Evolutionary conservation across 2,888 invertebrate species (phyloP), one percentile per base, ranked within the genome.

Genomic region (Ophonus ardosiacus): DNA sequence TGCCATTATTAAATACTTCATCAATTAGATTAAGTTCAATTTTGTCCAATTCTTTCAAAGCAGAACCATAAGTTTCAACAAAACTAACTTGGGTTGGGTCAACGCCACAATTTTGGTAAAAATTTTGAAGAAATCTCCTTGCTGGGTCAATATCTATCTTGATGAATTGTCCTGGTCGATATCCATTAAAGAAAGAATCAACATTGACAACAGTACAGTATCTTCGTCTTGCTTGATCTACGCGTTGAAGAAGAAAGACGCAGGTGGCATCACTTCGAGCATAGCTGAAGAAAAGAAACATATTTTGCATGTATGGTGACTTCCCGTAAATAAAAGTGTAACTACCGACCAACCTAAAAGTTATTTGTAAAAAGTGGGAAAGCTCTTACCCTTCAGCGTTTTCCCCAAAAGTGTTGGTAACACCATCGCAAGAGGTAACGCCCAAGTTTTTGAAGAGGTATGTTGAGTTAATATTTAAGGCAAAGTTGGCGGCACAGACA

Each of bases 11-110:
- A 21, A 68, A 98, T 80, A 97, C 93, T 87, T 97, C 96, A 0
- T 96, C 96, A 87, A 99, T 96, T 0, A 98, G 96, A 90, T 98
- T 97, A 4, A 98, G 94, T 92, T 99, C 99, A 89, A 97, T 96
- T 87, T 90, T 89, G 86, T 91, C 91, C 18, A 80, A 5, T 18
- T 38, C 40, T 86, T 91, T 91, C 1, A 90, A 65, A 18, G 87
- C 91, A 43, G 89, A 89, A 17, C 91, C 91, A 86, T 91, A 91
- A 0, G 91, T 88, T 88, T 91, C 91, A 0, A 91, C 89, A 87
- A 89, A 91, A 31, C 90, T 89, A 4, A 91, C 90, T 56, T 91
- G 89, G 38, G 87, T 88, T 3, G 91, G 91, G 84, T 91, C 89
- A 7, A 91, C 89, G 38, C 91, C 90, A 38, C 91, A 91, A 86